Conservation (phyloP, 1,140 invertebrate genomes). For the Heliconius hewitsoni region DNA sequence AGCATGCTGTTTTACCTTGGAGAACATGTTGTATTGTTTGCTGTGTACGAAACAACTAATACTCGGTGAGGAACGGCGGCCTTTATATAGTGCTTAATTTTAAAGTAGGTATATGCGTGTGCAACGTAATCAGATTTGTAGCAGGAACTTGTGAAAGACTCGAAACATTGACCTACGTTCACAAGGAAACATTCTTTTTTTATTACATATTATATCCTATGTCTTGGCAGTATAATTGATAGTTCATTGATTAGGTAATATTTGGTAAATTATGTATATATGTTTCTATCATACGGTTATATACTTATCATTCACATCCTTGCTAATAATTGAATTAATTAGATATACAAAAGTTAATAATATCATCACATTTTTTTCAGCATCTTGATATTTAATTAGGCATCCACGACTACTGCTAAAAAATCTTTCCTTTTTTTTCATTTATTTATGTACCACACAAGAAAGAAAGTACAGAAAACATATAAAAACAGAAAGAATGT, state of each 20-base stretch:
- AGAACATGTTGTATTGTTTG: conserved; percentile 41
- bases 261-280: neutral
- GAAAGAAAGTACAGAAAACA: too few species aligned
- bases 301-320: neutral
- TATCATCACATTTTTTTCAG: neutral
- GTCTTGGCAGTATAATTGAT: neutral
- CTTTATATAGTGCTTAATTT: conserved; percentile 36
- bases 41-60: conserved; percentile 34
- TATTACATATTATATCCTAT: conserved; percentile 11
- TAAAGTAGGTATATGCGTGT: conserved; percentile 22
- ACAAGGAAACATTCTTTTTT: conserved; percentile 29
- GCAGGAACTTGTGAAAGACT: conserved; percentile 38
- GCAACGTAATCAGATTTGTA: conserved; percentile 28
- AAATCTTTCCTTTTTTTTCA: too few species aligned
- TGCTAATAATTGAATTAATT: neutral
- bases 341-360: neutral
- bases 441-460: too few species aligned
- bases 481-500: too few species aligned
- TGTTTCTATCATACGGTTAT: neutral
- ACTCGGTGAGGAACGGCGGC: conserved; percentile 17
- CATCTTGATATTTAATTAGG: too few species aligned
- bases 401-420: too few species aligned
- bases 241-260: neutral
- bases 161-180: conserved; percentile 33
- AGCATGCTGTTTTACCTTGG: conserved; percentile 27